A percentile compares a stretch with the other conserved stretches of the same genome.
Evolutionary conservation across 2,888 invertebrate species (phyloP).

Genomic region (Anthoptus insignis): DNA sequence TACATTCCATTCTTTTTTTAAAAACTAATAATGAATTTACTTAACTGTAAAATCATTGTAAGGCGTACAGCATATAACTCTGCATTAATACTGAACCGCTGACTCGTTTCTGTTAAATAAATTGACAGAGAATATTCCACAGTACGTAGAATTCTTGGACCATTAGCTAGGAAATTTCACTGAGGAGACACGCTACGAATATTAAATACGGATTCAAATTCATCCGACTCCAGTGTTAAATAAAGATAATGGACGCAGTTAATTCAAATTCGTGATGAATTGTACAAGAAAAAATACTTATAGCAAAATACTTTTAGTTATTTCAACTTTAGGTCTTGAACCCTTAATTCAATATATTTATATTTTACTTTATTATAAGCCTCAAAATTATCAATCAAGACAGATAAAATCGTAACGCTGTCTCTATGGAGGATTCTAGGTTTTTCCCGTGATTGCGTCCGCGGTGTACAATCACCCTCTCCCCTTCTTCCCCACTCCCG

Average conservation of each 20-base stretch:
- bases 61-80: slow-evolving; percentile 11
- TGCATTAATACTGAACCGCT: slow-evolving; percentile 3
- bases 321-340: no score
- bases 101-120: slow-evolving; percentile 47
- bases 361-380: no score
- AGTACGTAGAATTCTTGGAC: slow-evolving; percentile 51
- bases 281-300: background rate
- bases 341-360: no score
- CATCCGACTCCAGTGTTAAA: background rate
- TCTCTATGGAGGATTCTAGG: no score
- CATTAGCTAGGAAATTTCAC: slow-evolving; percentile 55
- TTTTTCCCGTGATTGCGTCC: no score
- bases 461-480: no score
- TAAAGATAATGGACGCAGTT: background rate
- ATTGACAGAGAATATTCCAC: slow-evolving; percentile 53
- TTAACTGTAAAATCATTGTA: background rate
- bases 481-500: no score
- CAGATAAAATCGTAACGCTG: no score
- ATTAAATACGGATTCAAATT: slow-evolving; percentile 43
- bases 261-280: background rate
- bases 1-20: no score
- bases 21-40: no score
- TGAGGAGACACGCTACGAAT: slow-evolving; percentile 49
- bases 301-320: background rate
- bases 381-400: no score